Percentiles rank a stretch among this genome's conserved stretches.
These are phyloP conservation scores for Drosophila rufa DNA, from an alignment of 1,140 invertebrate species.

Conservation along the genomic window DNA sequence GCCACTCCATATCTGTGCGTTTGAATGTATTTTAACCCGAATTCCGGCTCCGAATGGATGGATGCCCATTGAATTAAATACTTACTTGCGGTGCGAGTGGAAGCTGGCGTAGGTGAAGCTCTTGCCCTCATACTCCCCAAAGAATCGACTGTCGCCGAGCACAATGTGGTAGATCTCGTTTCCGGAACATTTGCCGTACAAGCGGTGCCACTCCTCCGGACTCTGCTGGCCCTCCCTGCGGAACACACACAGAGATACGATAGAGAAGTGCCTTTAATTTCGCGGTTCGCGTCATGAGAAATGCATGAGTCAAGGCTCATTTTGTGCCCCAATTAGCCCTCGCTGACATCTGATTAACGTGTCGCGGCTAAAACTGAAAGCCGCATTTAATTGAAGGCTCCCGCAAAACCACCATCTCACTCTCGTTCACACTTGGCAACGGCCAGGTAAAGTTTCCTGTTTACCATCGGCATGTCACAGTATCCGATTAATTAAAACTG, in stretches of 20 bases:
- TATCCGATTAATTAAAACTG: constrained; percentile 67
- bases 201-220: constrained; percentile 97
- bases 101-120: constrained; percentile 99
- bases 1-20: constrained; percentile 95
- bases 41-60: constrained; percentile 35
- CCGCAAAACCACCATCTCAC: background rate
- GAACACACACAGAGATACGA: background rate
- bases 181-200: constrained; percentile 98
- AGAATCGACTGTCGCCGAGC: constrained; percentile 97
- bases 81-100: constrained; percentile 98
- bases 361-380: constrained; percentile 14
- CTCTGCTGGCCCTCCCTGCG: constrained; percentile 98
- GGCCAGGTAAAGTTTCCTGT: background rate
- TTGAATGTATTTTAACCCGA: constrained; percentile 40
- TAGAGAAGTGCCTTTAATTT: background rate
- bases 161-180: constrained; percentile 99
- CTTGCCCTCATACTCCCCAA: constrained; percentile 99
- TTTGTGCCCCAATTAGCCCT: constrained; percentile 31
- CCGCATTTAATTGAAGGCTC: constrained; percentile 30
- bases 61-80: constrained; percentile 21
- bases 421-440: constrained; percentile 23
- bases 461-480: constrained; percentile 32
- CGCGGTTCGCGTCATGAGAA: constrained; percentile 21
- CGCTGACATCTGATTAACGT: constrained; percentile 35
- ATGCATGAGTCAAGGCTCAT: constrained; percentile 27